Conservation (phyloP, 2,113 vertebrate species). For the Pollachius pollachius region DNA sequence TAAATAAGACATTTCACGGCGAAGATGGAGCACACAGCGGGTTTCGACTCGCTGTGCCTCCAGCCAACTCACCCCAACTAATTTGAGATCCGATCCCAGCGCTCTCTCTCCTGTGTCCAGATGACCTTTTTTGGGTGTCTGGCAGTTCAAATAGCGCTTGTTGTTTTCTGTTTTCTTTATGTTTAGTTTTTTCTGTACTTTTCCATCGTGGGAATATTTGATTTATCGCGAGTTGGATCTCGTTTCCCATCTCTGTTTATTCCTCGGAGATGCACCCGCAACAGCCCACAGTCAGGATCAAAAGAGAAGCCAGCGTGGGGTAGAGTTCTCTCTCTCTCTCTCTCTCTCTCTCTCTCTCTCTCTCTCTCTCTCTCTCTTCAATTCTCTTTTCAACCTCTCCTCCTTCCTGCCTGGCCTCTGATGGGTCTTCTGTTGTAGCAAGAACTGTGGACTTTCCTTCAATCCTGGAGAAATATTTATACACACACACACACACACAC, state of each 20-base stretch:
- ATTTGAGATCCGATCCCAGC: slow-evolving; percentile 6
- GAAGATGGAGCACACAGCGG: slow-evolving; percentile 3
- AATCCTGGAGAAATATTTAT: no score
- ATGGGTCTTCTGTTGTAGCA: no score
- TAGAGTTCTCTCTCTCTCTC: neutral
- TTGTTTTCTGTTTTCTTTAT: no score
- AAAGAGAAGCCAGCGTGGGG: neutral
- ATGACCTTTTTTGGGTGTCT: slow-evolving; percentile 15
- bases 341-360: slow-evolving; percentile 2
- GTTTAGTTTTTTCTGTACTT: slow-evolving; percentile 8
- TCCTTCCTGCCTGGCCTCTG: neutral
- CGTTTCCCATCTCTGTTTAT: neutral
- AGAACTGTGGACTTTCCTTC: no score
- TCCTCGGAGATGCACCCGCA: neutral
- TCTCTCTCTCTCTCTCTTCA: neutral
- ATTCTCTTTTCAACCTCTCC: neutral
- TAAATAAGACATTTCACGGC: slow-evolving; percentile 7
- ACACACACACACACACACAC: no score
- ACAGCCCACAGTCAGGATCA: neutral
- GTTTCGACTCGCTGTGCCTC: neutral
- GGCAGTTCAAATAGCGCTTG: neutral
- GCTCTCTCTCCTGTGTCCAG: slow-evolving; percentile 23
- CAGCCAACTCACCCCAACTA: neutral
- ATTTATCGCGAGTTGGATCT: slow-evolving; percentile 16
- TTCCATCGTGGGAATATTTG: slow-evolving; percentile 26